phyloP scores from a whole-genome alignment of 2,797 vertebrate genomes.

The Ceyx erithaca region DNA sequence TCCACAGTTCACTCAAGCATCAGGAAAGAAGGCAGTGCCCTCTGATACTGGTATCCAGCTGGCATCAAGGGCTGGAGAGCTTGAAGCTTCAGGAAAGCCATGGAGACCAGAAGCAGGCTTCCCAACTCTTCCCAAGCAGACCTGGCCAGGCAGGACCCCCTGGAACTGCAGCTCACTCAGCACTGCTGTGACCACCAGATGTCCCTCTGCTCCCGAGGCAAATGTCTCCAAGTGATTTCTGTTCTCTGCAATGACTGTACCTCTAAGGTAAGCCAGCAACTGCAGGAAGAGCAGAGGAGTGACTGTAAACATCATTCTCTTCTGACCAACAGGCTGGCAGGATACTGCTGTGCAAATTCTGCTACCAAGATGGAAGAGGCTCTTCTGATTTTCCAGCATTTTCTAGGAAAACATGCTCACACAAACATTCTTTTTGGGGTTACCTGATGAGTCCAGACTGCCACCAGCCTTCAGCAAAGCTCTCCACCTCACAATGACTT shows the following conservation, averaged over 20 bases:
- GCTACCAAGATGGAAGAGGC: background rate
- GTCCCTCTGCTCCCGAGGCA: background rate
- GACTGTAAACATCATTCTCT: background rate
- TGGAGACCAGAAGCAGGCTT: accelerated
- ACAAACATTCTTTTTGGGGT: accelerated
- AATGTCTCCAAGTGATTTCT: background rate
- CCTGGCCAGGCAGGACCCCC: background rate
- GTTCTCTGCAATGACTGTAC: background rate
- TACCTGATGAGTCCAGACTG: background rate
- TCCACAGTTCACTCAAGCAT: background rate
- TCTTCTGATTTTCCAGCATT: background rate
- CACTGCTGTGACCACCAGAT: background rate
- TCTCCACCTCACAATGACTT: background rate
- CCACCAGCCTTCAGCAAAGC: background rate
- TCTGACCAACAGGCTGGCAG: background rate
- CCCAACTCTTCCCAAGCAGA: background rate
- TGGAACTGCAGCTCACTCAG: background rate
- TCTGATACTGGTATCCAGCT: background rate
- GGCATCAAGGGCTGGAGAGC: background rate
- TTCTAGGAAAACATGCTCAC: background rate
- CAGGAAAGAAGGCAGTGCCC: background rate
- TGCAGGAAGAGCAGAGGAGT: background rate
- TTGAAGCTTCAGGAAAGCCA: background rate
- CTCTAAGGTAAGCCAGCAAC: background rate
- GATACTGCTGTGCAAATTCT: background rate